Base-by-base conservation (phyloP, 2,113 vertebrate species). In the Toxotes jaculatrix region DNA sequence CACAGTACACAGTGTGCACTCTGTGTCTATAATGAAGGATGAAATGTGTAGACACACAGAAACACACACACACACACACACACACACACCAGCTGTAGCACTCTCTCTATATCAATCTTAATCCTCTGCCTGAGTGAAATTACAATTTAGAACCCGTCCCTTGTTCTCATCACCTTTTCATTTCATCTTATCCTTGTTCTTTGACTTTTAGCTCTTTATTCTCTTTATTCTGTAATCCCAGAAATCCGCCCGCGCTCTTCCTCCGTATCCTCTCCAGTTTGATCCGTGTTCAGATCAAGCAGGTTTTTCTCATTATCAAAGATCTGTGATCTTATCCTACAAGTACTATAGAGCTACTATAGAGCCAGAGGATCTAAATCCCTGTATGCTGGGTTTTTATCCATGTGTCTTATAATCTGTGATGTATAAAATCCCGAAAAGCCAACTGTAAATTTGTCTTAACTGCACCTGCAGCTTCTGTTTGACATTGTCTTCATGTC, bases 151-250 rank as follows among this genome's bases (percentile, higher is more conserved):
- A 80, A 53, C 59, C 17, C 7, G 7, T 13, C 8, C 21, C 43
- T 63, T 40, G 27, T 45, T 60, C 49, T 74, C 13, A 16, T 38
- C n/a, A 32, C 51, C 17, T 66, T 66, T 79, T 47, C 32, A 40
- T 59, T 85, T 53, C 1, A 74, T 45, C 70, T 79, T 12, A 62
- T 79, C 32, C 59, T 42, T 17, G 0, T 27, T 68, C 27, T 45
- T 80, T 40, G 31, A 59, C 23, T 63, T 84, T 23, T 6, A 70
- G 72, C 53, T 38, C 36, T 61, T 59, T 40, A 6, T 57, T 57
- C 55, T 34, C 45, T 32, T 38, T 68, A 77, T 55, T 47, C 67
- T 31, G 42, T 77, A 77, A 86, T 86, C 83, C 73, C 38, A 62
- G 60, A 80, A 67, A 32, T 80, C 83, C 40, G 19, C 13, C 49